Percentiles rank a stretch among this genome's conserved stretches.
These are phyloP conservation scores for Hypocryptadius cinnamomeus DNA, from an alignment of 2,113 vertebrate species.

Conservation along the genomic window DNA sequence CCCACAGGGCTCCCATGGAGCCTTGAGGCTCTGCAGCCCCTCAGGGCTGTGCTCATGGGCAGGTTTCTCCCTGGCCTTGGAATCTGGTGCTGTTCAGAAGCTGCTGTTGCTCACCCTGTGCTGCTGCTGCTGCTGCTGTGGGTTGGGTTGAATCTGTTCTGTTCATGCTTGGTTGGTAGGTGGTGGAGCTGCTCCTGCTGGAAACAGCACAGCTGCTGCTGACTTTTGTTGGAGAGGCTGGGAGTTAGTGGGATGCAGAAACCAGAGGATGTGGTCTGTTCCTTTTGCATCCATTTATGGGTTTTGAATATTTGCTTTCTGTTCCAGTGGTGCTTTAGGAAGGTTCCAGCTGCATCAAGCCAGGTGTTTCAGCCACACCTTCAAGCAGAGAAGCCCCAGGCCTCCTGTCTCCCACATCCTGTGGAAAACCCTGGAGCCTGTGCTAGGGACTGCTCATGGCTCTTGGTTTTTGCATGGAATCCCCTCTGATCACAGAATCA, in stretches of 20 bases:
- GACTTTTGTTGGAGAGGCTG: not conserved
- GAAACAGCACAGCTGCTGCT: not conserved
- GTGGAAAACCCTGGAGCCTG: not conserved
- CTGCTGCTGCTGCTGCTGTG: not conserved
- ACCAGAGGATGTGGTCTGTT: not conserved
- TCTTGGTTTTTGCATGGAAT: not conserved
- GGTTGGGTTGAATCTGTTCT: not conserved
- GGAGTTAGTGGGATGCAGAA: not conserved
- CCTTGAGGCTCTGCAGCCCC: not conserved
- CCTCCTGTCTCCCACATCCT: not conserved
- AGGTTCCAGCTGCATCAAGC: not conserved
- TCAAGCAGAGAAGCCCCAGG: not conserved
- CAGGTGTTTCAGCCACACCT: not conserved
- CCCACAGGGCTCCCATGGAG: rapidly evolving
- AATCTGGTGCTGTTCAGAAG: not conserved
- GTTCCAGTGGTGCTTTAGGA: not conserved
- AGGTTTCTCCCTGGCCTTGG: not conserved
- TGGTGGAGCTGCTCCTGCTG: not conserved
- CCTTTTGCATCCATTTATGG: not conserved
- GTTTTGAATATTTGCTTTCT: not conserved
- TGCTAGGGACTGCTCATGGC: not conserved
- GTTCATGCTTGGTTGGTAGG: not conserved
- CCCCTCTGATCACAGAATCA: not conserved
- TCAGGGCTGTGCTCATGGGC: not conserved
- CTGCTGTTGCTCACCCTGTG: not conserved